Evolutionary conservation across 1,140 invertebrate species (phyloP).

Genomic region (Lucilia cuprina): DNA sequence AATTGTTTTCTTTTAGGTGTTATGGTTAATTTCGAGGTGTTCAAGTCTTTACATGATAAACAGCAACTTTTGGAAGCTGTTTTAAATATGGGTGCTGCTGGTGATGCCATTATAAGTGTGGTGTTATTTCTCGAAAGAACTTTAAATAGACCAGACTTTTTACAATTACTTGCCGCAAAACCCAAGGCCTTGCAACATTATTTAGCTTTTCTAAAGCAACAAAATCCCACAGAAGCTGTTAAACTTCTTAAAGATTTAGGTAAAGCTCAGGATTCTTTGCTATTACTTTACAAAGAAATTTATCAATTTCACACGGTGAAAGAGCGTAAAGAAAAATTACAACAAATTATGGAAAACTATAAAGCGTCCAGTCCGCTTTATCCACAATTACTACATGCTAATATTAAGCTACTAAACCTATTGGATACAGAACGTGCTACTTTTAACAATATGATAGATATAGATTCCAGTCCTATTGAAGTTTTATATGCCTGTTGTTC

Average conservation of each 20-base stretch:
- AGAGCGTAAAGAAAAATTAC: conserved; percentile 47
- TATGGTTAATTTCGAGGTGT: conserved; percentile 60
- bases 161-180: conserved; percentile 64
- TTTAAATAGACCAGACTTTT: conserved; percentile 65
- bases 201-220: conserved; percentile 65
- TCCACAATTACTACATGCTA: conserved; percentile 50
- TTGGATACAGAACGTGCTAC: conserved; percentile 46
- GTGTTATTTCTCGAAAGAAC: conserved; percentile 67
- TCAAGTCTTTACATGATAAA: conserved; percentile 67
- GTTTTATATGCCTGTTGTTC: conserved; percentile 54
- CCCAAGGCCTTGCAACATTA: conserved; percentile 67
- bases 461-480: conserved; percentile 50
- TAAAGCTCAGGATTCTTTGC: conserved; percentile 65
- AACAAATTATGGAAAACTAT: conserved; percentile 45
- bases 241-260: conserved; percentile 68
- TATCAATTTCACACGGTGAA: conserved; percentile 30
- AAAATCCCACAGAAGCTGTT: conserved; percentile 64
- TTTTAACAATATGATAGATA: conserved; percentile 34
- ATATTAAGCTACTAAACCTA: conserved; percentile 49
- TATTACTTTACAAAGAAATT: conserved; percentile 53
- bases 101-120: conserved; percentile 68
- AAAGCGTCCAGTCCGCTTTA: conserved; percentile 49
- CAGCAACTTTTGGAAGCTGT: conserved; percentile 67
- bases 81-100: conserved; percentile 64
- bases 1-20: not conserved